Evolutionary conservation across 2,888 invertebrate species (phyloP).

Genomic region (Drosophila limbata): DNA sequence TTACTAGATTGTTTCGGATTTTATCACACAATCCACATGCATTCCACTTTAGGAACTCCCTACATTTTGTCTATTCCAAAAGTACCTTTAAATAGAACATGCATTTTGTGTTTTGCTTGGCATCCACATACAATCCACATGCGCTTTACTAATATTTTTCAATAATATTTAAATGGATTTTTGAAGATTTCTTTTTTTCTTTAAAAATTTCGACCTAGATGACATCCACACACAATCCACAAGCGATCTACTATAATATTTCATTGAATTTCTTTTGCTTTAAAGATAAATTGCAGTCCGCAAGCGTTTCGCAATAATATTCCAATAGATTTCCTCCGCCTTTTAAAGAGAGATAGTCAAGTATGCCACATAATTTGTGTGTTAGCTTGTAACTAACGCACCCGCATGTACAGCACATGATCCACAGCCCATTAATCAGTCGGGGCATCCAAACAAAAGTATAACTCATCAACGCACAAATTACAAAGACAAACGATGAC

Average conservation of each 20-base stretch:
- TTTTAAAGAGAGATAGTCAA: slow-evolving; percentile 11
- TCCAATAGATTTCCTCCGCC: slow-evolving; percentile 6
- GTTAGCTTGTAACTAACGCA: slow-evolving; percentile 33
- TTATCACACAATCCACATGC: background rate
- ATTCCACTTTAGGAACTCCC: too few species aligned
- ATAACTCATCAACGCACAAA: slow-evolving; percentile 80
- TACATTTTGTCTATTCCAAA: too few species aligned
- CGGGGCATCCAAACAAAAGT: slow-evolving; percentile 64
- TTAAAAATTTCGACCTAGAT: background rate
- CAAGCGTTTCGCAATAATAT: background rate
- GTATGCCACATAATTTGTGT: slow-evolving; percentile 20
- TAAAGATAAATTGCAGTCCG: background rate
- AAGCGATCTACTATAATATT: background rate
- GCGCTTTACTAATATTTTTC: too few species aligned
- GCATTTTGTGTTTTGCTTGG: too few species aligned
- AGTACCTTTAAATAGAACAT: too few species aligned
- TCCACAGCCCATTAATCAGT: slow-evolving; percentile 74
- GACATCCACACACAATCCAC: background rate
- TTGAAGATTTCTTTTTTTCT: too few species aligned
- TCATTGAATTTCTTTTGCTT: background rate
- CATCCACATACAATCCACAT: too few species aligned
- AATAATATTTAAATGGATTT: too few species aligned
- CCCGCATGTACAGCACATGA: slow-evolving; percentile 61
- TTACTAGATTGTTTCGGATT: too few species aligned
- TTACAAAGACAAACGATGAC: slow-evolving; percentile 80